Evolutionary conservation across 1,140 invertebrate species (phyloP), one percentile per base, ranked within the genome.

Genomic region (Ericerus pela): DNA sequence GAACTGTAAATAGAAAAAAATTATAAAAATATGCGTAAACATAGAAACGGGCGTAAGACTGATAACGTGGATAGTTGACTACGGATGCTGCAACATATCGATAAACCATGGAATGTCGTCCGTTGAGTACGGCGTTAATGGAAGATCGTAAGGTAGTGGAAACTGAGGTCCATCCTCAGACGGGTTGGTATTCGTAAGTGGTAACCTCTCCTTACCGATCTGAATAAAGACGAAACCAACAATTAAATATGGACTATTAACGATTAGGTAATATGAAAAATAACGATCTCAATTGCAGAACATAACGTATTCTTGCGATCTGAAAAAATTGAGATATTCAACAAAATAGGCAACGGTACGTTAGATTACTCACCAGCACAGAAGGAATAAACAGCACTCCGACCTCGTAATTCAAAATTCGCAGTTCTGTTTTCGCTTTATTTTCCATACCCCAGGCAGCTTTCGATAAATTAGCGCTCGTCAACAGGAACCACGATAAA

Each of bases 391-490:
- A 90, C 10, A 97, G 64, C 10, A 97, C 84, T 0, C 92, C 93
- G 22, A 82, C 82, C 74, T 98, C 94, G 67, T 92, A 96, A 38
- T 86, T 94, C 18, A 62, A 51, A 20, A 62, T 62, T 65, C 85
- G 77, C 1, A 93, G 81, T 56, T 73, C 65, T 33, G 70, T 69
- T 41, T 76, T 73, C 57, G 76, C 76, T 62, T 85, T 85, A 59
- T 80, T 81, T 20, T 79, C 65, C 16, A 70, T 74, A 55, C 93
- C 93, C 93, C 93, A 97, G 1, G 93, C 93, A 16, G 91, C 88
- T 73, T 95, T 96, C 12, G 91, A 96, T 6, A 96, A 68, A 72
- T 97, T 97, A 0, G 87, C 88, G 62, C 89, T 95, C 0, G 91
- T 94, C 0, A 96, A 70, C 1, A 92, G 70, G 66, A 90, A 93